phyloP scores from a whole-genome alignment of 2,113 vertebrate species.

The Madoqua kirkii region DNA sequence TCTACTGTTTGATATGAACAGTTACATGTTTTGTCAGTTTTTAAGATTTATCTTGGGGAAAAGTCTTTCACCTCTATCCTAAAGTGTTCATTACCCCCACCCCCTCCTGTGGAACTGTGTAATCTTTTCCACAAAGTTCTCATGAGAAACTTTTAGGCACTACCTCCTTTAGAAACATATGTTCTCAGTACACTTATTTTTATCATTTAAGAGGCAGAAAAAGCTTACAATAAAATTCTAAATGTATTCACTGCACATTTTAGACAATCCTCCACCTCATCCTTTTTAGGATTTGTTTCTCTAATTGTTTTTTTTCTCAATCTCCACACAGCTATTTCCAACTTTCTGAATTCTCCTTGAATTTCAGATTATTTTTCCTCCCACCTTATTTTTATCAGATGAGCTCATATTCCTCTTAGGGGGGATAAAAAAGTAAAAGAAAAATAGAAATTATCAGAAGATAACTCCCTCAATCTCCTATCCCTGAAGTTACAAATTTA shows the following conservation, averaged over 20 bases:
- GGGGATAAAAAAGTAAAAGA: neutral
- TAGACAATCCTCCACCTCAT: neutral
- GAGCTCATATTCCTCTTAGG: neutral
- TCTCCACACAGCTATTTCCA: neutral
- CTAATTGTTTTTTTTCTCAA: neutral
- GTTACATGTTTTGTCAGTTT: neutral
- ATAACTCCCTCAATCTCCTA: neutral
- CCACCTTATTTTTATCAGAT: neutral
- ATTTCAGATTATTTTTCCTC: neutral
- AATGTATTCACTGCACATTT: neutral
- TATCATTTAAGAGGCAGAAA: conserved; percentile 6
- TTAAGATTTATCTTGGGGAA: neutral
- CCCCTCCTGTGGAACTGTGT: neutral
- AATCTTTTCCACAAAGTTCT: neutral
- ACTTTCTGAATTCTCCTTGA: neutral
- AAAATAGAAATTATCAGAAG: neutral
- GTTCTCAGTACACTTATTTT: conserved; percentile 1
- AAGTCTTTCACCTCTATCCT: neutral
- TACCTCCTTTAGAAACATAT: neutral
- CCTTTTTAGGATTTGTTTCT: neutral
- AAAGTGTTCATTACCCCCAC: neutral
- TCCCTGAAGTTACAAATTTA: neutral
- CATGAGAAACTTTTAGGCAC: neutral
- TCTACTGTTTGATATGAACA: neutral
- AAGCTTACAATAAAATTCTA: neutral